phyloP scores from a whole-genome alignment of 2,113 vertebrate genomes.

The Mus spicilegus region DNA sequence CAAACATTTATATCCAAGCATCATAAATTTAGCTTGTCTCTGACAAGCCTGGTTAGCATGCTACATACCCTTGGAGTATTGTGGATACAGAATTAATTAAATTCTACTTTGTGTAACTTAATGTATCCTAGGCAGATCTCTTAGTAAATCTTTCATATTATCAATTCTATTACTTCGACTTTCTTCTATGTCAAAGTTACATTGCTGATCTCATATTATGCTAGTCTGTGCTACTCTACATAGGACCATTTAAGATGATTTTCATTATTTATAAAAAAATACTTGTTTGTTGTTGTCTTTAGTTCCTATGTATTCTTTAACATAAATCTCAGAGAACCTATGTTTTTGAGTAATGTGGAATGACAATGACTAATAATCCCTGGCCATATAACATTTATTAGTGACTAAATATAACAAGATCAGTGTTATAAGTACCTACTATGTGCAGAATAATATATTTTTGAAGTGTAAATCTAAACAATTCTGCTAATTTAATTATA shows the following conservation, averaged over 20 bases:
- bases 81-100: neutral
- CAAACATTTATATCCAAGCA: neutral
- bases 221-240: neutral
- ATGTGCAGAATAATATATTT: neutral
- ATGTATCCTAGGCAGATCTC: neutral
- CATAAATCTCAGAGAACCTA: neutral
- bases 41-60: neutral
- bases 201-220: neutral
- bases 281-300: neutral
- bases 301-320: slow-evolving; percentile 1
- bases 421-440: neutral
- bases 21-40: neutral
- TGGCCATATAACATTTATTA: neutral
- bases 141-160: neutral
- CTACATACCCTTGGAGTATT: neutral
- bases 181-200: neutral
- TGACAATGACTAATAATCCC: neutral
- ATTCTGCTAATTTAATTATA: slow-evolving; percentile 11
- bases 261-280: slow-evolving; percentile 19
- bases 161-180: neutral
- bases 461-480: neutral
- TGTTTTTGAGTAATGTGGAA: neutral
- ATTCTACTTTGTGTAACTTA: neutral
- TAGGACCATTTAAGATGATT: neutral
- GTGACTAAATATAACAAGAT: slow-evolving; percentile 24